phyloP scores from a whole-genome alignment of 2,797 vertebrate species.

The Enteromius mattozi region DNA sequence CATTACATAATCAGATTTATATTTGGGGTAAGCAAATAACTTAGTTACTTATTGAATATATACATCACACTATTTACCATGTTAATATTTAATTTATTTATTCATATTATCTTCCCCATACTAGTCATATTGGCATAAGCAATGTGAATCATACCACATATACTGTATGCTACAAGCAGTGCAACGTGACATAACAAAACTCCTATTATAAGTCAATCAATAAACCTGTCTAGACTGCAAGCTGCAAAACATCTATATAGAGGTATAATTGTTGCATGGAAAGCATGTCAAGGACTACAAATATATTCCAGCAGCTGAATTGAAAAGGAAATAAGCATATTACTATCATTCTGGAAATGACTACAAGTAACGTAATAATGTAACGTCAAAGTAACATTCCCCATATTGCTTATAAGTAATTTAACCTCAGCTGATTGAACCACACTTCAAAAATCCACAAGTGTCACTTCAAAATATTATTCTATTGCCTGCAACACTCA shows the following conservation, averaged over 20 bases:
- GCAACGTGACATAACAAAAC: neutral
- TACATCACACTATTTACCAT: neutral
- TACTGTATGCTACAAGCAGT: neutral
- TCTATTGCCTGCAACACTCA: constrained; percentile 23
- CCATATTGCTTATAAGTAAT: neutral
- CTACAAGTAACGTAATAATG: neutral
- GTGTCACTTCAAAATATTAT: constrained; percentile 13
- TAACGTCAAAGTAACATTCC: neutral
- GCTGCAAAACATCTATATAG: neutral
- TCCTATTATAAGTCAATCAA: neutral
- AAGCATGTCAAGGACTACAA: neutral
- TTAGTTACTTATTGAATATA: neutral
- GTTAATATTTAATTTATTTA: neutral
- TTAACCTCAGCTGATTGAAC: neutral
- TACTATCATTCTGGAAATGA: neutral
- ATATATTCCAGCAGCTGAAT: neutral
- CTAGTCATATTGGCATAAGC: neutral
- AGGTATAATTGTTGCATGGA: neutral
- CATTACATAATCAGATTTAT: neutral
- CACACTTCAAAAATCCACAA: constrained; percentile 1
- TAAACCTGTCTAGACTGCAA: constrained; percentile 10
- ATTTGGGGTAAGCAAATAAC: neutral
- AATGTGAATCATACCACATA: neutral
- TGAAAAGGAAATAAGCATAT: neutral
- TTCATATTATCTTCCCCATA: neutral